Evolutionary conservation across 2,888 invertebrate genomes (phyloP).

Genomic region (Ormyrus thymus): DNA sequence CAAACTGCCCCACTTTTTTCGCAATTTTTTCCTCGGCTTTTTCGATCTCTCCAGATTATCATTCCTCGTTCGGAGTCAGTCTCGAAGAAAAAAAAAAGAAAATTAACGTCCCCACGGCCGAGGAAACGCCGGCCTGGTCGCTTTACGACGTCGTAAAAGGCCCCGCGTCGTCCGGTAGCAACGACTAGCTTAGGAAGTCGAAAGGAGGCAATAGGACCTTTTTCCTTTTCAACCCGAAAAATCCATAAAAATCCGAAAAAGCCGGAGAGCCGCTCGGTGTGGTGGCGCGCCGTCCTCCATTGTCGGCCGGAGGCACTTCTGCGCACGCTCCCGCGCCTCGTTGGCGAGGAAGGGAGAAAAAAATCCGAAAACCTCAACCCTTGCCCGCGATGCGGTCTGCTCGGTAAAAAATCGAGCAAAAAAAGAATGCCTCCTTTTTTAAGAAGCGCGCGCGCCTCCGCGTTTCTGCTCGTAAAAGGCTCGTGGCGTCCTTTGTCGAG

Average conservation of each 20-base stretch:
- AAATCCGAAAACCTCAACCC: conserved; percentile 43
- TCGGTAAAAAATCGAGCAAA: conserved; percentile 42
- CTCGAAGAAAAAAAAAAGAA: conserved; percentile 2
- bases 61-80: background rate
- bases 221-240: conserved; percentile 39
- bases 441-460: background rate
- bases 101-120: background rate
- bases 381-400: conserved; percentile 31
- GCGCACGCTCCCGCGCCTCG: background rate
- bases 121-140: conserved; percentile 8
- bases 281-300: conserved; percentile 22
- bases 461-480: conserved; percentile 22
- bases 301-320: background rate
- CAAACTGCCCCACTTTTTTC: conserved; percentile 20
- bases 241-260: conserved; percentile 36
- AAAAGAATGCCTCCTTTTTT: conserved; percentile 32
- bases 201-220: background rate
- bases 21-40: conserved; percentile 37
- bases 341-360: background rate
- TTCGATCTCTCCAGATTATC: conserved; percentile 29
- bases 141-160: conserved; percentile 36
- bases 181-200: conserved; percentile 27
- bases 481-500: conserved; percentile 7
- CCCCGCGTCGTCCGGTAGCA: conserved; percentile 38
- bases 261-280: background rate